Conservation (phyloP, 1,140 invertebrate genomes). For the Drosophila saltans region DNA sequence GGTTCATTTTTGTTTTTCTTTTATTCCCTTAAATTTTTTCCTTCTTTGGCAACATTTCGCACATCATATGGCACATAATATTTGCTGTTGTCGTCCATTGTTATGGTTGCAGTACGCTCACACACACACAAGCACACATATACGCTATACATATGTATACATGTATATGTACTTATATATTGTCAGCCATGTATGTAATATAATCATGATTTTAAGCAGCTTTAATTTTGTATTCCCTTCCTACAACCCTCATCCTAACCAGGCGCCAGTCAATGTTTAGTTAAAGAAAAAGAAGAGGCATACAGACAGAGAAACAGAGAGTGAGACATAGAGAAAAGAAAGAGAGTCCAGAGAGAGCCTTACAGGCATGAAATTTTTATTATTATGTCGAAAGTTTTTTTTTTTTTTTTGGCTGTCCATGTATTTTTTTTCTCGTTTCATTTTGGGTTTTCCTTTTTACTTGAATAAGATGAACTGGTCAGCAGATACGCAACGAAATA, state of each 20-base stretch:
- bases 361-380: slow-evolving; percentile 74
- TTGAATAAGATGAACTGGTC: slow-evolving; percentile 72
- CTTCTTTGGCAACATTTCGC: slow-evolving; percentile 61
- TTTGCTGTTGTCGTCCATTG: slow-evolving; percentile 47
- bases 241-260: slow-evolving; percentile 16
- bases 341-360: slow-evolving; percentile 15
- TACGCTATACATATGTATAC: slow-evolving; percentile 27
- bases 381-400: slow-evolving; percentile 72
- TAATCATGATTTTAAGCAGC: slow-evolving; percentile 75
- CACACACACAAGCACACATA: slow-evolving; percentile 11
- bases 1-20: neutral
- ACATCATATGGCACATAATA: slow-evolving; percentile 67
- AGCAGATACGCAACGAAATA: slow-evolving; percentile 25
- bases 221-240: slow-evolving; percentile 54
- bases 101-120: slow-evolving; percentile 37
- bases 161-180: slow-evolving; percentile 10
- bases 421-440: slow-evolving; percentile 50
- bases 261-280: slow-evolving; percentile 39
- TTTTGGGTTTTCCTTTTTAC: slow-evolving; percentile 28
- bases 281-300: neutral
- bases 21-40: neutral
- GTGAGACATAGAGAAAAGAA: slow-evolving; percentile 11
- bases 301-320: slow-evolving; percentile 5
- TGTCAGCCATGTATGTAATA: slow-evolving; percentile 58
- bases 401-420: slow-evolving; percentile 18